Conservation (phyloP, 1,140 invertebrate species). For the Druon quercuslanigerum region DNA sequence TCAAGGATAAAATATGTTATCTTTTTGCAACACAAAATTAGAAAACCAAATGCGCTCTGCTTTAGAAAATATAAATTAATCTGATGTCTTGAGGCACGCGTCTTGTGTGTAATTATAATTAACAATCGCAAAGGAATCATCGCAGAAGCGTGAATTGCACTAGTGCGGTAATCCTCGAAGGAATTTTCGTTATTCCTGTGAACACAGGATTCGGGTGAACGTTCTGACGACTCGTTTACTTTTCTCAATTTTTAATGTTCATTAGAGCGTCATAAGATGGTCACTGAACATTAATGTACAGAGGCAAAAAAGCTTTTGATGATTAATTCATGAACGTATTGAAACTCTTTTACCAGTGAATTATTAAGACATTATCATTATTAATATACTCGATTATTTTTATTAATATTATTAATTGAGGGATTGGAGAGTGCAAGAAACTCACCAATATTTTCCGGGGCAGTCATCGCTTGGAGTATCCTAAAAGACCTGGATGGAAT, state of each 20-base stretch:
- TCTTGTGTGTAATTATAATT: too few relatives aligned
- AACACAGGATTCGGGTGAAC: constrained; percentile 68
- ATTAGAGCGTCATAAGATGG: constrained; percentile 51
- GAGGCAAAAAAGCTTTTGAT: constrained; percentile 57
- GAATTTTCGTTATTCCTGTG: constrained; percentile 67
- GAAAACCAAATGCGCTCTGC: neutral
- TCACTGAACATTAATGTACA: constrained; percentile 59
- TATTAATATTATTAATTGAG: constrained; percentile 31
- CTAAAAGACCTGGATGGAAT: constrained; percentile 91
- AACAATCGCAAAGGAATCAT: constrained; percentile 1
- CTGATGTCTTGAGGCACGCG: too few relatives aligned
- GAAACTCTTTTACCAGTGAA: constrained; percentile 41
- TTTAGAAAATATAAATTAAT: neutral
- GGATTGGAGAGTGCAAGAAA: constrained; percentile 19
- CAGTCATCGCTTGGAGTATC: constrained; percentile 89
- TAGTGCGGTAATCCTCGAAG: constrained; percentile 1
- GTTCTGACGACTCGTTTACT: constrained; percentile 60
- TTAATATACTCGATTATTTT: constrained; percentile 36
- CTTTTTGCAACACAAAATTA: constrained; percentile 33
- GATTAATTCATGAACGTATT: constrained; percentile 57
- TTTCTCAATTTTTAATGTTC: constrained; percentile 39
- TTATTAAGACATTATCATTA: constrained; percentile 36
- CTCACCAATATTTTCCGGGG: constrained; percentile 76
- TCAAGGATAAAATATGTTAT: too few relatives aligned
- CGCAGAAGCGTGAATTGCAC: constrained; percentile 5